Base-by-base conservation (phyloP, 1,140 invertebrate species). In the Octopus bimaculoides region DNA sequence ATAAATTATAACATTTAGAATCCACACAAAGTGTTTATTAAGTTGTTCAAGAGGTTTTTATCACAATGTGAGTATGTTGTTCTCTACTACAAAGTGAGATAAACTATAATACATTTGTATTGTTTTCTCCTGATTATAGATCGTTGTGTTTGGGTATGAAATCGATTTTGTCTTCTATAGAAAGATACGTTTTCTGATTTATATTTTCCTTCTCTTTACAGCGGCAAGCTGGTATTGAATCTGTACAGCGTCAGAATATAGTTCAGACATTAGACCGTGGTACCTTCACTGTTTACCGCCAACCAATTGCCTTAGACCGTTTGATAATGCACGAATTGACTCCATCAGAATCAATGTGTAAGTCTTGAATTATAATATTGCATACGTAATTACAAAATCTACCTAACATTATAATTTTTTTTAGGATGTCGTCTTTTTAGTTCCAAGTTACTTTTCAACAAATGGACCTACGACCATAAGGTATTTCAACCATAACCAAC, bases 321-420 rank as follows among this genome's bases (percentile, higher is more conserved):
- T 93, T 93, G 84, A 93, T 92, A 79, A 90, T 94, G 77, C 93
- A 94, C 87, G 93, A 94, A 86, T 91, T 94, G 52, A 90, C 89
- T 52, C 85, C 91, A n/a, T 86, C 90, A 66, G 93, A 93, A 86
- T 91, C 91, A 55, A 86, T 90, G 61, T 90, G 91, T 91, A 84
- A 78, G 83, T 83, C n/a, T 12, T 75, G 20, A 12, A 52, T 54
- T 20, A 8, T 20, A 5, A 41, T 41, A 41, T 52, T 77, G 54
- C 12, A 53, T 73, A 12, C 17, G 41, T 41, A 41, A 41, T 41
- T 41, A 41, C 26, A 41, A 41, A 41, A 41, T 41, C 3, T 3
- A 41, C 26, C 26, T 41, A 41, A 52, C 12, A 41, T 41, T 74
- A 12, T 74, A 26, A 20, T 5, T 26, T 54, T 8, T 26, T 14